Conservation (phyloP, 1,140 invertebrate genomes). For the Aphis craccivora region DNA sequence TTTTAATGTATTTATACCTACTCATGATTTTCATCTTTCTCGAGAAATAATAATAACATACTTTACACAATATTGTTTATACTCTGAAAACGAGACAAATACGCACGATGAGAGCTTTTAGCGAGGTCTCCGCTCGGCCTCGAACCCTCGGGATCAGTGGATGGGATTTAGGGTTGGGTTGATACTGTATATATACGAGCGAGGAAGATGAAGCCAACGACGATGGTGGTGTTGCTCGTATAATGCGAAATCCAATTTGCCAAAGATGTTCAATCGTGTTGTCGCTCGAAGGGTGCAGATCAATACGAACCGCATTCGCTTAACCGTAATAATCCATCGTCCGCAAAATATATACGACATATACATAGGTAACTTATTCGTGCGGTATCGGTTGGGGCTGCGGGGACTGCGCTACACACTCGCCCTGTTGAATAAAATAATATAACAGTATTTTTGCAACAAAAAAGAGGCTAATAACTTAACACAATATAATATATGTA, state of each 20-base stretch:
- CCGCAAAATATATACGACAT: background rate
- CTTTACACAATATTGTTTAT: background rate
- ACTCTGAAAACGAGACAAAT: background rate
- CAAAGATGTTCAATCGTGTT: background rate
- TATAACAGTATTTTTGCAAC: background rate
- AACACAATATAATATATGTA: too few species aligned
- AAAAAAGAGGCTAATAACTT: background rate
- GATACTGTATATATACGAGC: background rate
- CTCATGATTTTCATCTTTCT: background rate
- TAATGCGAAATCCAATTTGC: background rate
- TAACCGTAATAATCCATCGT: background rate
- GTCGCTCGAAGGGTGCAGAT: background rate
- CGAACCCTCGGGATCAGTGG: background rate
- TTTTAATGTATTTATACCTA: too few species aligned
- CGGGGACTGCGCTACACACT: background rate
- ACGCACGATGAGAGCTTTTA: background rate
- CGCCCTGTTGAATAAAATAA: background rate
- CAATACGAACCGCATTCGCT: background rate
- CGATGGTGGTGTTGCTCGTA: too few species aligned
- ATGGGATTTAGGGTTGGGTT: background rate
- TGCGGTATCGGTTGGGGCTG: background rate
- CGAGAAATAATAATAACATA: background rate
- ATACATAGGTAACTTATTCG: background rate
- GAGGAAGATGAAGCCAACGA: too few species aligned
- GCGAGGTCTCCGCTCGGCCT: background rate